A percentile compares a stretch with the other conserved stretches of the same genome.
Evolutionary conservation across 2,797 vertebrate species (phyloP).

Genomic region (Austrolebias charrua): DNA sequence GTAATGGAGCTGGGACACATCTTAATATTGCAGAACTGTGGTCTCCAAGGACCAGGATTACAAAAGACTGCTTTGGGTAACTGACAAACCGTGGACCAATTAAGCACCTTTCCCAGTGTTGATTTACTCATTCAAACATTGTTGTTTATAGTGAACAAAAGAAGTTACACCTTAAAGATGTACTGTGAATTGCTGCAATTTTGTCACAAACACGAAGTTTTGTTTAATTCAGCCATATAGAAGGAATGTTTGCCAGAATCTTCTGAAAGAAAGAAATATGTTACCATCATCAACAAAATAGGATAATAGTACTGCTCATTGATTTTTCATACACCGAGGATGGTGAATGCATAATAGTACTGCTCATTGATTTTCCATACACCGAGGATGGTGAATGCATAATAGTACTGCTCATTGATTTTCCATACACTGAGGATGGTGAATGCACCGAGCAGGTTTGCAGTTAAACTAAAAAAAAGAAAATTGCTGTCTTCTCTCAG

Average conservation of each 20-base stretch:
- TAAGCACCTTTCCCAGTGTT: no score
- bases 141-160: no score
- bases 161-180: no score
- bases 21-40: neutral
- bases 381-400: neutral
- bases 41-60: neutral
- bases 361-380: neutral
- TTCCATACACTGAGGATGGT: neutral
- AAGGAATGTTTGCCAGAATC: no score
- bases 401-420: neutral
- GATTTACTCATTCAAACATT: no score
- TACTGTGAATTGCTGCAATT: no score
- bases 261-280: neutral
- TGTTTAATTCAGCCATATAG: no score
- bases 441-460: neutral
- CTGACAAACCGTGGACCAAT: no score
- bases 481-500: neutral
- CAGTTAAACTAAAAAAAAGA: neutral
- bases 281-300: neutral
- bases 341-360: no score
- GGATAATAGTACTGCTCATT: no score
- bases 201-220: no score
- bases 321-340: no score
- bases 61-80: neutral
- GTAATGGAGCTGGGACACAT: neutral